Percentiles rank a stretch among this genome's conserved stretches.
Evolutionary conservation across 2,888 invertebrate genomes (phyloP).

Genomic region (Nomada fabriciana): DNA sequence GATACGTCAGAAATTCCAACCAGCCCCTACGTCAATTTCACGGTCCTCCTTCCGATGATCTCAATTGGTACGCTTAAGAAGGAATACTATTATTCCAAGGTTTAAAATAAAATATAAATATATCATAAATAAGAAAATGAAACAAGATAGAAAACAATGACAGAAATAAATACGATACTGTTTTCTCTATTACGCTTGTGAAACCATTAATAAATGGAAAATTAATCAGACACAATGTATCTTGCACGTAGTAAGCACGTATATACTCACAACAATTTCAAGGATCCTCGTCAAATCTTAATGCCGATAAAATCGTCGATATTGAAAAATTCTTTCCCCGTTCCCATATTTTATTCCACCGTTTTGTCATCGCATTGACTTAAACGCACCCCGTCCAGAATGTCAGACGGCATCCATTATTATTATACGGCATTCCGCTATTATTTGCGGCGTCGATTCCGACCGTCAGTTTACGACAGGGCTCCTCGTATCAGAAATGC

Average conservation of each 20-base stretch:
- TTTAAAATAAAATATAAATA: neutral
- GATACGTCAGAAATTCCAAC: constrained; percentile 43
- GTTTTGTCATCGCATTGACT: constrained; percentile 6
- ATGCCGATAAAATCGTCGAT: constrained; percentile 13
- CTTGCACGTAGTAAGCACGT: neutral
- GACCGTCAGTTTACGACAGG: neutral
- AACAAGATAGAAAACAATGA: neutral
- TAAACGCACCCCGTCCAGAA: constrained; percentile 2
- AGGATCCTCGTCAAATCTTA: constrained; percentile 11
- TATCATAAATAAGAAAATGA: neutral
- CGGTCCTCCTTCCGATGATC: neutral
- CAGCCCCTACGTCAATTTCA: constrained; percentile 7
- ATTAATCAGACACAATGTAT: neutral
- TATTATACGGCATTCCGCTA: neutral
- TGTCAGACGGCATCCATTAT: constrained; percentile 3
- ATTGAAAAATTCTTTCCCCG: neutral
- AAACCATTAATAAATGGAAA: neutral
- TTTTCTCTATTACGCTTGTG: no score
- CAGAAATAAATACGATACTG: neutral
- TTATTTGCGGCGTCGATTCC: constrained; percentile 19
- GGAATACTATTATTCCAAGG: neutral
- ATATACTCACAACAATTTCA: constrained; percentile 14
- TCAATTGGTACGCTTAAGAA: constrained; percentile 31
- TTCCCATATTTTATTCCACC: constrained; percentile 28
- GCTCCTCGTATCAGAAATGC: neutral